A percentile compares a stretch with the other conserved stretches of the same genome.
Conservation (phyloP, 2,113 vertebrate species). For the Solea senegalensis region DNA sequence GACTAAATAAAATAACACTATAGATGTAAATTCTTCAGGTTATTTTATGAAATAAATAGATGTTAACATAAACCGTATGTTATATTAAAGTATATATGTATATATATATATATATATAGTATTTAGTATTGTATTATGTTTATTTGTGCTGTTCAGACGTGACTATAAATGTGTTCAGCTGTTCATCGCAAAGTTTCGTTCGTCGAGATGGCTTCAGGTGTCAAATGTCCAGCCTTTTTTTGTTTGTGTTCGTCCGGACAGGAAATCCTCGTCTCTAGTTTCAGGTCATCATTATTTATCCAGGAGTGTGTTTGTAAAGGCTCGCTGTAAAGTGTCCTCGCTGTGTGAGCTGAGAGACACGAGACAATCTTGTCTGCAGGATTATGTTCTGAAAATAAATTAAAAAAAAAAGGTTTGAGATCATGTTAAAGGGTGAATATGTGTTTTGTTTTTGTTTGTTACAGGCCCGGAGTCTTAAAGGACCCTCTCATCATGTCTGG, state of each 20-base stretch:
- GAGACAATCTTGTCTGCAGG: constrained; percentile 17
- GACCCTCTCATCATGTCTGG: constrained; percentile 89
- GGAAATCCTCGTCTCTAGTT: constrained; percentile 40
- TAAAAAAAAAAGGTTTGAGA: neutral
- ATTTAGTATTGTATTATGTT: no score
- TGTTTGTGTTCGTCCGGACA: constrained; percentile 37
- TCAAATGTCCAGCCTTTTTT: constrained; percentile 40
- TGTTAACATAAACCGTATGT: no score
- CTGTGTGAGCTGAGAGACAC: neutral
- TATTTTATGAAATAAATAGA: no score
- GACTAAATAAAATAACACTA: no score
- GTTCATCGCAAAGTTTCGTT: constrained; percentile 6
- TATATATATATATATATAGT: no score
- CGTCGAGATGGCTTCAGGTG: constrained; percentile 8
- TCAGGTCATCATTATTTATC: constrained; percentile 63
- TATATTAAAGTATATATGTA: no score
- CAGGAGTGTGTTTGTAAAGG: constrained; percentile 18
- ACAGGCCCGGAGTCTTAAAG: constrained; percentile 86
- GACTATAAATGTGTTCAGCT: neutral
- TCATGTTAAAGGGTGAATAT: neutral
- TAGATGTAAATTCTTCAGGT: no score
- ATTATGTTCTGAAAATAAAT: constrained; percentile 2
- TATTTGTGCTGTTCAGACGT: neutral
- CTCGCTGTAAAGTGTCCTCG: neutral
- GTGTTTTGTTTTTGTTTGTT: constrained; percentile 29